Evolutionary conservation across 2,888 invertebrate species (phyloP).

Genomic region (Harpagoxenus sublaevis): DNA sequence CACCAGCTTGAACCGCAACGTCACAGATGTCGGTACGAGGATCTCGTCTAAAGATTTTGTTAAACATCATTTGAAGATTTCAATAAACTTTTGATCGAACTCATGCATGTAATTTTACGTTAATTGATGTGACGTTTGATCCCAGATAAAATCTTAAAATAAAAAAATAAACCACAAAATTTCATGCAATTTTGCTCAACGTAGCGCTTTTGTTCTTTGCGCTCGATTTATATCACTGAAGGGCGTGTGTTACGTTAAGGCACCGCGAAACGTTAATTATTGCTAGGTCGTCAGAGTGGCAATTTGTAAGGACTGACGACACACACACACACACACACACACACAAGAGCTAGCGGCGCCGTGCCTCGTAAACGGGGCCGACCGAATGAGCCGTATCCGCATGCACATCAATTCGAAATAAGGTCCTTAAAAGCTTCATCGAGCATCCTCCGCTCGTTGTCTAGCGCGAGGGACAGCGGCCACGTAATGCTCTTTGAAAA

Average conservation of each 20-base stretch:
- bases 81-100: too few relatives aligned
- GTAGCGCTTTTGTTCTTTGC: background rate
- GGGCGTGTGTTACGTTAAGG: background rate
- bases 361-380: slow-evolving; percentile 57
- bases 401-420: slow-evolving; percentile 65
- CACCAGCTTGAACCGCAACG: background rate
- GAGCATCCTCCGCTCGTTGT: slow-evolving; percentile 48
- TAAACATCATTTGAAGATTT: background rate
- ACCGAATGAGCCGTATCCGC: slow-evolving; percentile 57
- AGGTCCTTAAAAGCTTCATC: slow-evolving; percentile 65
- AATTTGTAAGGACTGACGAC: slow-evolving; percentile 22
- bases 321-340: background rate
- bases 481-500: slow-evolving; percentile 37
- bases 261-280: slow-evolving; percentile 36
- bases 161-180: background rate
- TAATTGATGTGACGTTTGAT: background rate
- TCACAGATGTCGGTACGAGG: slow-evolving; percentile 34
- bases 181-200: background rate
- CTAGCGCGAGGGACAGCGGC: background rate
- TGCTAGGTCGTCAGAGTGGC: slow-evolving; percentile 14
- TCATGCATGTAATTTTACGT: background rate
- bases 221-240: background rate
- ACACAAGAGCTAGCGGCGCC: background rate
- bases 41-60: background rate
- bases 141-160: background rate